Conservation (phyloP, 2,113 vertebrate species). For the Pogonocichla stellata region DNA sequence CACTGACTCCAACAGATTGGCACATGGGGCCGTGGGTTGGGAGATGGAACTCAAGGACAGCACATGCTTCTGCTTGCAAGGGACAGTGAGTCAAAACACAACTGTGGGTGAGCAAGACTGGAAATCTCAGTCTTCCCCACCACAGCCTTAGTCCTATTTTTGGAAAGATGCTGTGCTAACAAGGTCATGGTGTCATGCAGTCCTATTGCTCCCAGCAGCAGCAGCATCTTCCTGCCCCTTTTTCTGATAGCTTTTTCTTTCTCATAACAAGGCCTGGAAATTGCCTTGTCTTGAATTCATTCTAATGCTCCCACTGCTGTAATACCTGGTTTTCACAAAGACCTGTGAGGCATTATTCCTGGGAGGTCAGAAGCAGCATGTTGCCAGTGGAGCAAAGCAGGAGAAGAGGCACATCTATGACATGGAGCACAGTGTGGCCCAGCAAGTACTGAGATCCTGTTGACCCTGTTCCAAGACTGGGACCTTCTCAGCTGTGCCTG, state of each 20-base stretch:
- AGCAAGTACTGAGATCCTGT: neutral
- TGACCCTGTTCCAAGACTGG: neutral
- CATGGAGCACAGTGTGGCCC: neutral
- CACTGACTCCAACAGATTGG: no score
- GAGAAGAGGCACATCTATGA: accelerated
- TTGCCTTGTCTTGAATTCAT: neutral
- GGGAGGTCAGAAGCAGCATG: accelerated
- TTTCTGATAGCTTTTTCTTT: neutral
- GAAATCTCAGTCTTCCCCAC: neutral
- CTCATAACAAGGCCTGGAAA: neutral
- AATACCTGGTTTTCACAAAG: neutral
- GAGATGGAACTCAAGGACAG: neutral
- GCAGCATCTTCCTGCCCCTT: neutral
- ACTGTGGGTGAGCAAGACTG: neutral
- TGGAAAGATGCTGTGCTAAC: neutral
- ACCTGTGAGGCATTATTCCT: neutral
- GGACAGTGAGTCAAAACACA: neutral
- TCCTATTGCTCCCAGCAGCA: neutral
- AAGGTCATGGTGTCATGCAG: neutral
- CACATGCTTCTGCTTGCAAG: neutral
- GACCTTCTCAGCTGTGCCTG: neutral
- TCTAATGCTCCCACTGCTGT: neutral
- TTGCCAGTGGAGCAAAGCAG: neutral
- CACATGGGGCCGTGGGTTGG: neutral
- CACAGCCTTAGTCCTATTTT: neutral